Evolutionary conservation across 2,888 invertebrate genomes (phyloP), one percentile per base, ranked within the genome.

Genomic region (Hylaea fasciaria): DNA sequence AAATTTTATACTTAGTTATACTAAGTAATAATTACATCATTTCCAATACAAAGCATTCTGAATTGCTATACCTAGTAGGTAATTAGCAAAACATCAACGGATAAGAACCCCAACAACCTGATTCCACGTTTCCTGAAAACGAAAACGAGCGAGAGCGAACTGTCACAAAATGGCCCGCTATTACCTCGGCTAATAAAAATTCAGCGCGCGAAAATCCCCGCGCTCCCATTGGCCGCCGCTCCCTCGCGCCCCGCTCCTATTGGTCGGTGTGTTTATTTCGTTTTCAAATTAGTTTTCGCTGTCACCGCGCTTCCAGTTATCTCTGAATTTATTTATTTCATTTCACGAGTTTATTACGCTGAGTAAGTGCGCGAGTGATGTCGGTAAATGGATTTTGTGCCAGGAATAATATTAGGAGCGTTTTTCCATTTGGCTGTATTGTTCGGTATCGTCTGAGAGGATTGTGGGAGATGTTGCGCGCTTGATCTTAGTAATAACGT

Each of bases 211-310:
- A 89, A 92, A 90, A 89, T 87, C 84, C 80, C 75, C 65, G 75
- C 76, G 72, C 71, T 69, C 73, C 76, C 77, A 91, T 91, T 91
- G 90, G 91, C 65, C 80, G 79, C 62, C 76, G 74, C 79, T 82
- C 86, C 90, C 88, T 73, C 72, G 84, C 76, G 85, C 78, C 74
- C 73, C 71, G 69, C 64, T 80, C 74, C 85, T 78, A 91, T 92
- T 91, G 92, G 91, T 77, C 77, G 83, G 70, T 41, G 69, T 85
- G 86, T 85, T 91, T 89, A 91, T 92, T 86, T 89, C 91, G 90
- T 91, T 92, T 92, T 91, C 90, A 90, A 91, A 92, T 92, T 91
- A 90, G 91, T 90, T 92, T 89, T 91, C 91, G 84, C 89, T 87
- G 86, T 86, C 85, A 80, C 80, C 86, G 65, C 59, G 68, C 41